These are phyloP conservation scores for Lepus europaeus DNA, from an alignment of 2,113 vertebrate genomes.

Conservation along the genomic window DNA sequence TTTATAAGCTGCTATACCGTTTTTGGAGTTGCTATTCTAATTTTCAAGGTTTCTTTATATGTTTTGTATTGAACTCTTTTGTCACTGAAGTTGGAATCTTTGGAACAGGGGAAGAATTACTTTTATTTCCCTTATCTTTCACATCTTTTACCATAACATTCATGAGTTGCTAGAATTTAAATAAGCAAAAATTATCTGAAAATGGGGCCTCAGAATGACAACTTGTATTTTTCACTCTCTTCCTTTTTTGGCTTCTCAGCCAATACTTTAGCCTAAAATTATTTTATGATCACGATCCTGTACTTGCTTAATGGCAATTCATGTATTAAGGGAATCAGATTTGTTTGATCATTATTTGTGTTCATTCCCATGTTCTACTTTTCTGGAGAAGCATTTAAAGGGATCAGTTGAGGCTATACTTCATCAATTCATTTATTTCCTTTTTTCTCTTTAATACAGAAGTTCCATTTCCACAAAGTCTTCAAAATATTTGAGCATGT, in stretches of 20 bases:
- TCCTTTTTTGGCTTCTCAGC: constrained; percentile 30
- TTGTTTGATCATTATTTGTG: background rate
- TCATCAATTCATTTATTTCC: background rate
- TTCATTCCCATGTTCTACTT: background rate
- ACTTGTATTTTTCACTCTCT: background rate
- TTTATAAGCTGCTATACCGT: constrained; percentile 22
- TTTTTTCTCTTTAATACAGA: background rate
- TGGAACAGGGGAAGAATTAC: background rate
- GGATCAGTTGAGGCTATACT: background rate
- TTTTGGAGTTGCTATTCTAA: constrained; percentile 49
- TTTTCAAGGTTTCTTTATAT: constrained; percentile 48
- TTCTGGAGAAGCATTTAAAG: constrained; percentile 23
- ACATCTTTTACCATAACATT: background rate
- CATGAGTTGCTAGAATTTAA: constrained; percentile 37
- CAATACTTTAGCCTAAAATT: constrained; percentile 42
- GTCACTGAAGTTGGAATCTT: constrained; percentile 14
- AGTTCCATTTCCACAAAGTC: constrained; percentile 16
- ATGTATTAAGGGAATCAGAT: background rate
- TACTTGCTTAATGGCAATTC: constrained; percentile 6
- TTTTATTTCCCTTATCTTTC: constrained; percentile 29
- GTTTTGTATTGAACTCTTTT: constrained; percentile 50
- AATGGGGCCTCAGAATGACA: background rate
- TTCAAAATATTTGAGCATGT: background rate
- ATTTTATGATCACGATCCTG: constrained; percentile 3
- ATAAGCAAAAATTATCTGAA: constrained; percentile 42